Conservation (phyloP, 2,113 vertebrate species). For the Piliocolobus tephrosceles region DNA sequence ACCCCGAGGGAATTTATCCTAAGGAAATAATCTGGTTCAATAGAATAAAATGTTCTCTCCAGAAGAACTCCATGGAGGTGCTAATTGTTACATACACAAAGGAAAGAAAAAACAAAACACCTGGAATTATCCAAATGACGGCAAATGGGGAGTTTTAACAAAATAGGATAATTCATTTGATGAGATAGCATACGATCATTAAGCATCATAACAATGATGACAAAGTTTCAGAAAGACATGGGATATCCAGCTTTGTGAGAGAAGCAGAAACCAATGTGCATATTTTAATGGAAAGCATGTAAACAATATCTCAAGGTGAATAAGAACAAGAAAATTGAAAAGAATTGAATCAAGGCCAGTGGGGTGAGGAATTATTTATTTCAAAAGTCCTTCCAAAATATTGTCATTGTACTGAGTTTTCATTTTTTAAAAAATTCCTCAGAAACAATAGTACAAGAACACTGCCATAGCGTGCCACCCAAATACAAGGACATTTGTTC, state of each 20-base stretch:
- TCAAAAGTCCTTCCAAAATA: conserved; percentile 24
- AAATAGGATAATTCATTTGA: not conserved
- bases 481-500: not conserved
- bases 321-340: not conserved
- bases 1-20: conserved; percentile 35
- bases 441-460: not conserved
- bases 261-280: not conserved
- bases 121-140: conserved; percentile 24
- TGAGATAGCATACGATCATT: not conserved
- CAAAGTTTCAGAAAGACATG: not conserved
- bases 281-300: not conserved
- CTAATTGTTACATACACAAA: conserved; percentile 23
- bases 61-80: not conserved
- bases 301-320: not conserved
- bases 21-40: conserved; percentile 47
- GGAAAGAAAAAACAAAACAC: conserved; percentile 39
- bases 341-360: not conserved
- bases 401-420: not conserved
- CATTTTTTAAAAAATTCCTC: not conserved
- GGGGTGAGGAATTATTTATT: not conserved
- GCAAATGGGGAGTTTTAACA: not conserved
- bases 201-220: not conserved
- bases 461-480: not conserved
- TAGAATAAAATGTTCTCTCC: conserved; percentile 47
- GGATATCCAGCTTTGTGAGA: not conserved